Evolutionary conservation across 2,113 vertebrate species (phyloP), one percentile per base, ranked within the genome.

Genomic region (Climacteris rufus): DNA sequence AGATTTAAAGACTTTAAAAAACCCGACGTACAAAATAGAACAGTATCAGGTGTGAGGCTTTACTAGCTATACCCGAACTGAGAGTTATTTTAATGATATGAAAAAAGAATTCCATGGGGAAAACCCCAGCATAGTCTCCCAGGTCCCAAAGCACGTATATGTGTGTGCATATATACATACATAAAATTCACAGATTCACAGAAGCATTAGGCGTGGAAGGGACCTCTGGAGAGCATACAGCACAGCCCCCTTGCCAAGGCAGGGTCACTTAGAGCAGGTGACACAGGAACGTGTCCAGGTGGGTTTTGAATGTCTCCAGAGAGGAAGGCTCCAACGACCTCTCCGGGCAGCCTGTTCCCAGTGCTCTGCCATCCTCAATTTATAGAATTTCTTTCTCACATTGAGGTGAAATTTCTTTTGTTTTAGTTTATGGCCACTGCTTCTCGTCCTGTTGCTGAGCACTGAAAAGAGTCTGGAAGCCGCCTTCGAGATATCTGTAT

Each of bases 141-240:
- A 5, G 6, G 15, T 53, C 24, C 24, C 2, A 2, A 50, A 53
- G 18, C 3, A 31, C 0, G 3, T 16, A 11, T 24, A 9, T 3
- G 6, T 6, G 9, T 31, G 28, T 16, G 7, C 11, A 15, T 8
- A 37, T 2, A 44, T 0, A 40, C 3, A 59, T 28, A n/a, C 4
- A 40, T 2, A 5, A 4, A 18, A 35, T 22, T 40, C 17, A 30
- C 6, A 49, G 9, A 56, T 45, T 9, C 22, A 54, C 28, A 40
- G 16, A 59, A 60, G 40, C 15, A 4, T 31, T 15, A 54, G 0
- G 10, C 10, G 4, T 27, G 16, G 20, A 13, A 22, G 7, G 19
- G 20, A 40, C 9, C 37, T 50, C 52, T 23, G 13, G 20, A 9
- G 12, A 57, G 31, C 15, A 45, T 25, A 24, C 0, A 53, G 45